Conservation (phyloP, 2,113 vertebrate species). For the Chiloscyllium plagiosum region DNA sequence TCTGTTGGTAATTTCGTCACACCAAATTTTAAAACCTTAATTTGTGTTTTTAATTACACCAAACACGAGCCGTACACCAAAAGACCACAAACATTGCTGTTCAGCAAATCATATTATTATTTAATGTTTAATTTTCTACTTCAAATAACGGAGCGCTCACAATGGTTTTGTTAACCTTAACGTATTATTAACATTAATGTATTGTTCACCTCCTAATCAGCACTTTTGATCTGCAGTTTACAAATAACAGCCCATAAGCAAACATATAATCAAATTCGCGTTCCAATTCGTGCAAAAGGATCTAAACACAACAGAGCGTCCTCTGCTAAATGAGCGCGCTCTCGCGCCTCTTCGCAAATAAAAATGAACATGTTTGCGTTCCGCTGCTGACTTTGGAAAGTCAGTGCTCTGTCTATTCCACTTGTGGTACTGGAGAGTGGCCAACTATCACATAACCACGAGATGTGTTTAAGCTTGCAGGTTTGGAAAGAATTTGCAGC, state of each 20-base stretch:
- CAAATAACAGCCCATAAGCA: constrained; percentile 37
- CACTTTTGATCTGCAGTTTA: constrained; percentile 27
- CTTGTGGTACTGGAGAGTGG: constrained; percentile 7
- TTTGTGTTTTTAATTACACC: constrained; percentile 35
- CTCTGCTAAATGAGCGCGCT: neutral
- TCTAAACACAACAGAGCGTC: constrained; percentile 2
- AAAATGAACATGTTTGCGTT: neutral
- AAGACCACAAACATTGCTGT: neutral
- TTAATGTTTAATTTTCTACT: constrained; percentile 27
- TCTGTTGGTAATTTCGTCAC: neutral
- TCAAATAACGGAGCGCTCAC: constrained; percentile 27
- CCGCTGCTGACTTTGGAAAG: neutral
- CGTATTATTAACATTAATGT: constrained; percentile 30
- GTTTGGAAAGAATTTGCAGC: constrained; percentile 1
- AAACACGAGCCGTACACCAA: constrained; percentile 7
- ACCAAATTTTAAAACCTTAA: constrained; percentile 22
- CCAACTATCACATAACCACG: constrained; percentile 18
- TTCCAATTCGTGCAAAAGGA: neutral
- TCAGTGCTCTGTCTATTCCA: neutral
- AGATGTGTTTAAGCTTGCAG: neutral
- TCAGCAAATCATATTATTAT: constrained; percentile 25
- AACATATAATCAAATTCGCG: constrained; percentile 33
- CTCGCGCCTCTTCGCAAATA: neutral
- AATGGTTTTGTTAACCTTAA: constrained; percentile 32
- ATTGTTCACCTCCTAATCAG: constrained; percentile 27